A percentile compares a stretch with the other conserved stretches of the same genome.
Evolutionary conservation across 2,113 vertebrate species (phyloP).

Genomic region (Chamaetylas fuelleborni): DNA sequence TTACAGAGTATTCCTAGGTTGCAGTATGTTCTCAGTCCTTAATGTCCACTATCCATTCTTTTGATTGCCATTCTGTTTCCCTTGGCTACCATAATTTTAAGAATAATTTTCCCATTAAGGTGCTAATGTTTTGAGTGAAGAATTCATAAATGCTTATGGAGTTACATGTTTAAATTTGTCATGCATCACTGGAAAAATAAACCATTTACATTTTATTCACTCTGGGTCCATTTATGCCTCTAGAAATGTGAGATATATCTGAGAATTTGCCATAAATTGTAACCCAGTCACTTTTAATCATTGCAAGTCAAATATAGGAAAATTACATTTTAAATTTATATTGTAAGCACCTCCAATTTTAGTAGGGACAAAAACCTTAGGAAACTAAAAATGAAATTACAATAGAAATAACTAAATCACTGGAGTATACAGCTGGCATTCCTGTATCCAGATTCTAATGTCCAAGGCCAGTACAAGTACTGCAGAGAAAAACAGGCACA

Average conservation of each 20-base stretch:
- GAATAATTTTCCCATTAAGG: background rate
- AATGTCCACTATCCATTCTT: background rate
- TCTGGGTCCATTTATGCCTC: background rate
- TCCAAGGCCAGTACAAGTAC: background rate
- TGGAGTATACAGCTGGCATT: background rate
- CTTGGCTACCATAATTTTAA: background rate
- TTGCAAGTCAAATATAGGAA: background rate
- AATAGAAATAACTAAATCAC: background rate
- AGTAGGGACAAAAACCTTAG: background rate
- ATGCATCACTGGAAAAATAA: slow-evolving; percentile 15
- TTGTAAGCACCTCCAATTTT: background rate
- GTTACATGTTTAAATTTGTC: background rate
- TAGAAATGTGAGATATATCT: background rate
- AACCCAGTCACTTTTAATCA: background rate
- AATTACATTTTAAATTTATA: background rate
- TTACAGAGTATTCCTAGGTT: background rate
- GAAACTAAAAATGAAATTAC: background rate
- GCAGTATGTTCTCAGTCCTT: background rate
- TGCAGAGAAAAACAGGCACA: background rate
- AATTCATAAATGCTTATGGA: background rate
- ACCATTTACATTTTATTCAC: background rate
- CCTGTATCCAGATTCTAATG: background rate
- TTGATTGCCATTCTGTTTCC: background rate
- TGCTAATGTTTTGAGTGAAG: background rate
- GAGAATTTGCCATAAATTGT: background rate